A percentile compares a stretch with the other conserved stretches of the same genome.
These are phyloP conservation scores for Pristionchus fissidentatus DNA, from an alignment of 2,888 invertebrate genomes.

Conservation along the genomic window DNA sequence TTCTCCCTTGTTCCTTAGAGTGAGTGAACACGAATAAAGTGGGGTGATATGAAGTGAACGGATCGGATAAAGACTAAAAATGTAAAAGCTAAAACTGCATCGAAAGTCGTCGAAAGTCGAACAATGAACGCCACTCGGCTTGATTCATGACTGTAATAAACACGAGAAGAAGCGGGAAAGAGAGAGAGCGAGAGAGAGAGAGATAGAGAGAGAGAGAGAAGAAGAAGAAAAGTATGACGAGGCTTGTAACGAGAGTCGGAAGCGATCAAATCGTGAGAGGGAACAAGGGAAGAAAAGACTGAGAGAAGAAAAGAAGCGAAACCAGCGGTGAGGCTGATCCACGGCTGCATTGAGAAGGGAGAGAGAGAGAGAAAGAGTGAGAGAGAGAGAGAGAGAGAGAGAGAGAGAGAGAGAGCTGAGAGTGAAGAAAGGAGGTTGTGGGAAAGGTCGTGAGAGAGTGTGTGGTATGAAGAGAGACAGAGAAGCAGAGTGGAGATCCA, in stretches of 20 bases:
- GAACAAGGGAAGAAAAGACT: not conserved
- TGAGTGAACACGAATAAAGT: not conserved
- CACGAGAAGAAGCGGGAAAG: not conserved
- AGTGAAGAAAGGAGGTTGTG: not conserved
- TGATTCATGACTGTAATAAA: not conserved
- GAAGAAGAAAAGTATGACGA: too few relatives aligned
- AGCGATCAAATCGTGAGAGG: not conserved
- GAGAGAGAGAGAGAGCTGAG: not conserved
- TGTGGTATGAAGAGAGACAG: not conserved
- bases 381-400: not conserved
- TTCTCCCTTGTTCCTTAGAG: not conserved
- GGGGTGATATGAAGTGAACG: not conserved
- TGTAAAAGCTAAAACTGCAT: too few relatives aligned
- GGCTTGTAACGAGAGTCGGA: too few relatives aligned
- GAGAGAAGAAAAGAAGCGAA: not conserved
- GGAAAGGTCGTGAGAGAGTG: conserved; percentile 10
- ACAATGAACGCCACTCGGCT: too few relatives aligned
- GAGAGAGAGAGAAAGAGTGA: not conserved
- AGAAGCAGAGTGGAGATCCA: not conserved
- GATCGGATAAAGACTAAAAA: not conserved
- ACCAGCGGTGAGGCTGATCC: not conserved
- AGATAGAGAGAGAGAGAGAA: too few relatives aligned
- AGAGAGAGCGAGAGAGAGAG: not conserved
- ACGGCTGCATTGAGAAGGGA: conserved; percentile 5
- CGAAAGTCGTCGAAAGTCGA: too few relatives aligned